Evolutionary conservation across 2,797 vertebrate genomes (phyloP), one percentile per base, ranked within the genome.

Genomic region (Hydrocynus forskahlii): DNA sequence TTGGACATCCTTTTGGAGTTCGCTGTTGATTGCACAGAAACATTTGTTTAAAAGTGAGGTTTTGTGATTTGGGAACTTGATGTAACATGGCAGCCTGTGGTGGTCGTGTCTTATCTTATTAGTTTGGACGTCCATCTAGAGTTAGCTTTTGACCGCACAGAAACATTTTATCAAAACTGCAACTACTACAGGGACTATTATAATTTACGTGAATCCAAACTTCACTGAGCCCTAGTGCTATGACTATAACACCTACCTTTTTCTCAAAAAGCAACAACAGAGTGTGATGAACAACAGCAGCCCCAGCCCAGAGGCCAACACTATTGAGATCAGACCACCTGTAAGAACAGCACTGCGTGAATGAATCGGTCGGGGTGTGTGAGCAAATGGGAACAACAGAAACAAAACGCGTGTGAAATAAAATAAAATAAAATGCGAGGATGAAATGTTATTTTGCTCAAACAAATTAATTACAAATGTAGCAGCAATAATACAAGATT

Each of bases 301-400:
- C 86, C 93, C 95, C 40, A 98, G 82, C 74, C 90, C 2, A 7
- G 92, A 93, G 69, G 87, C 92, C 88, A 95, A 82, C 78, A 92
- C 86, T 79, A 95, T 79, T 1, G 93, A 92, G 62, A 94, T 87
- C 78, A 95, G 85, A 79, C 95, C 88, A 87, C 97, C 97, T 99
- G 87, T 74, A 81, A 78, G 52, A 55, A 64, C 7, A 80, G 45
- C 82, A 54, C 43, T 43, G 81, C 81, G 48, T 76, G 9, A 57
- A 2, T 66, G 21, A 2, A 19, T 70, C 48, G 40, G 23, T 70
- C 19, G 48, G 29, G 7, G 57, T 75, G 23, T 69, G 68, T 52
- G 43, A 48, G 21, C 78, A 10, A 3, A 57, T 43, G 19, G 81
- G 40, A 35, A 35, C 35, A 35, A 72, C 8, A 54, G 38, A 69